Conservation (phyloP, 2,888 invertebrate species). For the Peribatodes rhomboidaria region DNA sequence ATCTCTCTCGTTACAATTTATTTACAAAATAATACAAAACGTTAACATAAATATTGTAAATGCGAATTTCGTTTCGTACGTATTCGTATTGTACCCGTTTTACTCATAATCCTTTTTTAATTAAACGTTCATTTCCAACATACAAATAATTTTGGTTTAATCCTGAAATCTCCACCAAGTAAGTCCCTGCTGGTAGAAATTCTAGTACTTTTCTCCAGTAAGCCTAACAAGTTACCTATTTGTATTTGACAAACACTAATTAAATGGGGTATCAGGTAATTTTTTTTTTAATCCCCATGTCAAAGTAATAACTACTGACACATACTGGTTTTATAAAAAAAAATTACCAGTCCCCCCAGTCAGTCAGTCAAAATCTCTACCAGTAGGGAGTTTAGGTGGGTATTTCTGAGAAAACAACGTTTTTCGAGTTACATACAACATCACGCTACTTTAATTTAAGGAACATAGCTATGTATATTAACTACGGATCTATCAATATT, state of each 20-base stretch:
- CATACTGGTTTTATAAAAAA: too few relatives aligned
- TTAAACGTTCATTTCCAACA: constrained; percentile 42
- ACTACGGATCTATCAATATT: constrained; percentile 69
- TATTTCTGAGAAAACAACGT: not conserved
- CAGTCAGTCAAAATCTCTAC: not conserved
- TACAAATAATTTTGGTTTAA: constrained; percentile 49
- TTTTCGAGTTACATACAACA: constrained; percentile 68
- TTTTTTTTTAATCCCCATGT: not conserved
- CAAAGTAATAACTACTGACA: too few relatives aligned
- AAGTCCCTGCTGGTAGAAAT: not conserved
- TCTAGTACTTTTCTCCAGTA: not conserved
- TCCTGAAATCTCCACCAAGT: constrained; percentile 1
- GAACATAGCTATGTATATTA: constrained; percentile 79
- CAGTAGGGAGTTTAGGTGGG: not conserved
- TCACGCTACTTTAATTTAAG: constrained; percentile 71
- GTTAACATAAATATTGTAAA: constrained; percentile 51
- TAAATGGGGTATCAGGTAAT: not conserved
- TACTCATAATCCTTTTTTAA: constrained; percentile 23
- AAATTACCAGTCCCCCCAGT: too few relatives aligned
- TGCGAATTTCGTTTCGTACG: constrained; percentile 42
- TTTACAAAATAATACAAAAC: constrained; percentile 80
- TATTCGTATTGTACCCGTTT: constrained; percentile 14
- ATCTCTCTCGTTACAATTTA: constrained; percentile 74
- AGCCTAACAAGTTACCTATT: too few relatives aligned
- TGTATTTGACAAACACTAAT: not conserved